Base-by-base conservation (phyloP, 2,888 invertebrate species). In the Xestia c-nigrum region DNA sequence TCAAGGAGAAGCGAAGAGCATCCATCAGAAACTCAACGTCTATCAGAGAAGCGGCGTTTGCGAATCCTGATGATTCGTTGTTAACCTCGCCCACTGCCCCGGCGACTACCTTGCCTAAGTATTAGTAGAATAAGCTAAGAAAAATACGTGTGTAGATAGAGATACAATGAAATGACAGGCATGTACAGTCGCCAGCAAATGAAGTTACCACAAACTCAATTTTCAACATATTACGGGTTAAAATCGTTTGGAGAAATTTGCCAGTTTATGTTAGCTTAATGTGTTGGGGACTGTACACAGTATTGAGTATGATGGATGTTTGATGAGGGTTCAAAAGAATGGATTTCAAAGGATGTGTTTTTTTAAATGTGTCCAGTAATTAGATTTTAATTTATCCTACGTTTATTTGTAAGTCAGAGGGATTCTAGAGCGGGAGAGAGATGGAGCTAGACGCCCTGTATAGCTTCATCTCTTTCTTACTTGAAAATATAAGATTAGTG, bases 11-110 rank as follows among this genome's bases (percentile, higher is more conserved):
- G 85, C 93, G 96, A 76, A 94, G 96, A 87, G 97, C 97, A 64
- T 96, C 95, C 84, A 92, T 97, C 88, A 94, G 97, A 87, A 95
- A 96, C 83, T 94, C 96, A 5, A 87, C 91, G 0, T 90, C 92
- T 0, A 85, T 93, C n/a, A 89, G 96, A 70, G 96, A 96, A 43
- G 83, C 95, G 0, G 91, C 94, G 0, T 95, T 94, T 83, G 92
- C 95, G 1, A 92, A 95, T 1, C 93, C 95, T 0, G 95, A 96
- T 84, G 97, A 96, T 83, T 91, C 95, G 0, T 87, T 96, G 3
- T 90, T 96, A 31, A 88, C 94, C 0, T 76, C 93, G 0, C 94
- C 96, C 0, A 94, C 95, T 6, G 96, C 96, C 3, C 96, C 96
- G 0, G 92, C 94, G 0, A 91, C 92, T 5, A 96, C 96, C 81